A percentile compares a stretch with the other conserved stretches of the same genome.
These are phyloP conservation scores for Lasioglossum vierecki DNA, from an alignment of 2,888 invertebrate species.

Conservation along the genomic window DNA sequence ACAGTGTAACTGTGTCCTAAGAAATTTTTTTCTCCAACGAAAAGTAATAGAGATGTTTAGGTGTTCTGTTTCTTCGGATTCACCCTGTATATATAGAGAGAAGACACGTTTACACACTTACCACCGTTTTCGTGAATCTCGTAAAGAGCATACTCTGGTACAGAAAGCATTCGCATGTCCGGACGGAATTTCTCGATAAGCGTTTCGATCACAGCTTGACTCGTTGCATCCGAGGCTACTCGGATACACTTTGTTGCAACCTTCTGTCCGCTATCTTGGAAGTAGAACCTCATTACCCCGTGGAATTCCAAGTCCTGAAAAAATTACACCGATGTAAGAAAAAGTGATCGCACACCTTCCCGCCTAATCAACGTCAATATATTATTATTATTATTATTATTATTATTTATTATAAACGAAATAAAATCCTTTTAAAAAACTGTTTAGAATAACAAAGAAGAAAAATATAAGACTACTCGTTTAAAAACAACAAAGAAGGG, in stretches of 20 bases:
- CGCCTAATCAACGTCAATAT: background rate
- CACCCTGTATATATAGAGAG: background rate
- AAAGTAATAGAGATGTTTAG: too few relatives aligned
- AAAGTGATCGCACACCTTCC: background rate
- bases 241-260: constrained; percentile 99
- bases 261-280: constrained; percentile 99
- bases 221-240: constrained; percentile 98
- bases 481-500: too few relatives aligned
- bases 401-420: too few relatives aligned
- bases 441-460: too few relatives aligned
- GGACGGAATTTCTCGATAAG: constrained; percentile 99
- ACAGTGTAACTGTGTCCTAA: too few relatives aligned
- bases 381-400: too few relatives aligned
- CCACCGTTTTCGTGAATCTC: constrained; percentile 91
- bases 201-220: constrained; percentile 97
- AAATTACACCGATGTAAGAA: background rate
- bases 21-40: too few relatives aligned
- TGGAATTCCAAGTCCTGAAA: constrained; percentile 97
- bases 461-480: too few relatives aligned
- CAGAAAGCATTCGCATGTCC: constrained; percentile 97
- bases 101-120: constrained; percentile 72
- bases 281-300: constrained; percentile 99
- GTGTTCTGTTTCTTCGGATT: too few relatives aligned
- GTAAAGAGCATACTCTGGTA: constrained; percentile 88
- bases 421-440: too few relatives aligned